Evolutionary conservation across 2,797 vertebrate species (phyloP), one percentile per base, ranked within the genome.

Genomic region (Lagocephalus sceleratus): DNA sequence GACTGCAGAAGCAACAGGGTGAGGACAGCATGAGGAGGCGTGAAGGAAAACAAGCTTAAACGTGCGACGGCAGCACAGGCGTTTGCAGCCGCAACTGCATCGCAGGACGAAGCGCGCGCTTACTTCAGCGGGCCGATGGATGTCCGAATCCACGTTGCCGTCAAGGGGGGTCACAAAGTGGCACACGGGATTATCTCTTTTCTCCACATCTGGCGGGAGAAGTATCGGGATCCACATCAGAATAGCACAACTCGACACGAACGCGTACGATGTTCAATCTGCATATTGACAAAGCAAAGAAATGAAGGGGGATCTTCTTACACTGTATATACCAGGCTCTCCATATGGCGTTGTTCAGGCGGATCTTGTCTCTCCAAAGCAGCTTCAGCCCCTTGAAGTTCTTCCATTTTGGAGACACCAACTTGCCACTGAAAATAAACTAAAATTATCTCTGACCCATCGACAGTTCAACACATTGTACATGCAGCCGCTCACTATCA

Each of bases 301-400:
- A 42, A 10, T 12, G 2, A 2, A 7, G 17, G 40, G 5, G 3
- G 6, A n/a, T 40, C 14, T 15, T 84, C 96, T 95, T 90, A 98
- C 97, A 98, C 66, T 99, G 97, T 85, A 99, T 98, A 66, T 98
- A 98, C 97, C 97, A 99, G 5, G 97, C 97, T 85, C 97, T 93
- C 97, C 97, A 99, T 89, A 99, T 99, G 76, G 97, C 97, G 9
- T 99, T 99, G 85, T 99, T 99, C 71, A 99, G 94, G 48, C 97
- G 95, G 79, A 99, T 99, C 90, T 99, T 99, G 86, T 99, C 97
- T 83, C 97, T 92, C 95, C 97, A 99, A 48, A 97, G 93, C 48
- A 99, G 90, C 74, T 99, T 99, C 53, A 99, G 87, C 47, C 97
- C 97, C 83, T 97, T 97, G 79, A 99, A 99, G 82, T 98, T 98